phyloP scores from a whole-genome alignment of 2,113 vertebrate genomes.

The Gopherus evgoodei region DNA sequence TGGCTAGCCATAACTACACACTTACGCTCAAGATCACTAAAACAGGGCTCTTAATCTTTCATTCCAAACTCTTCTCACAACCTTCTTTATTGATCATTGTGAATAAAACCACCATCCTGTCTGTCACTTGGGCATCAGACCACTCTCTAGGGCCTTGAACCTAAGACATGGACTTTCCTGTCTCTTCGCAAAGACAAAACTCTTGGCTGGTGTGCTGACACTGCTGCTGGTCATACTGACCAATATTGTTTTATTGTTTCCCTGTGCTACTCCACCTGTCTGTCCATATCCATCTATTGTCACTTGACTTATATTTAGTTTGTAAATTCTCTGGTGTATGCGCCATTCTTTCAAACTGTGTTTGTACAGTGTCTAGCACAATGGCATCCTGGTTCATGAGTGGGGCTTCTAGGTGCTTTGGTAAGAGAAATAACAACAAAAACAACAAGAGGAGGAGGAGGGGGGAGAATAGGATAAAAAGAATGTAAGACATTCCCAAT shows the following conservation, averaged over 20 bases:
- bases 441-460: not conserved
- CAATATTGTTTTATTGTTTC: not conserved
- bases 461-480: not conserved
- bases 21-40: not conserved
- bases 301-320: not conserved
- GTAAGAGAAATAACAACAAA: not conserved
- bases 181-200: not conserved
- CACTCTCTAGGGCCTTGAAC: not conserved
- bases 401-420: not conserved
- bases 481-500: not conserved
- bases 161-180: rapidly evolving
- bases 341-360: not conserved
- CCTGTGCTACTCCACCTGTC: not conserved
- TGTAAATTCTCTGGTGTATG: not conserved
- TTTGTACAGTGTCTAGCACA: not conserved
- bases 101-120: not conserved
- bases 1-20: not conserved
- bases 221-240: not conserved
- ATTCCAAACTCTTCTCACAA: not conserved
- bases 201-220: not conserved
- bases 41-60: not conserved
- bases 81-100: not conserved
- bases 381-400: not conserved
- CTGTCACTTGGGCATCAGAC: rapidly evolving
- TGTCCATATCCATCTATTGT: not conserved